phyloP scores from a whole-genome alignment of 2,797 vertebrate species.

The Amazonetta brasiliensis region DNA sequence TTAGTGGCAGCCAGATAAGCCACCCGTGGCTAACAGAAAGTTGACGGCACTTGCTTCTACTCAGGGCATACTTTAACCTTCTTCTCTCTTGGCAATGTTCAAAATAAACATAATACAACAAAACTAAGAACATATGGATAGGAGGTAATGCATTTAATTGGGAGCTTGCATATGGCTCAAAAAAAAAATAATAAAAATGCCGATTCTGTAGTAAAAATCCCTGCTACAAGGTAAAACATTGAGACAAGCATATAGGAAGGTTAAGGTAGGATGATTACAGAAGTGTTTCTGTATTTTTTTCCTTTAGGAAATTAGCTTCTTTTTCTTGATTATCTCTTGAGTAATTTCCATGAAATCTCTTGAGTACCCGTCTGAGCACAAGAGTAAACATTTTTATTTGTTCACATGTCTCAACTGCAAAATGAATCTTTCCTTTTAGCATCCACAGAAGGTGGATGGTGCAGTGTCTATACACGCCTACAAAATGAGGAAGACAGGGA shows the following conservation, averaged over 20 bases:
- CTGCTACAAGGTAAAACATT: slow-evolving; percentile 10
- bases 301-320: neutral
- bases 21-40: neutral
- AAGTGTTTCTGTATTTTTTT: neutral
- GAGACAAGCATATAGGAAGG: neutral
- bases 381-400: slow-evolving; percentile 31
- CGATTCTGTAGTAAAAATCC: slow-evolving; percentile 37
- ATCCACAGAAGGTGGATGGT: accelerated
- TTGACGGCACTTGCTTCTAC: neutral
- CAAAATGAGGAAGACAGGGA: neutral
- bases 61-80: neutral
- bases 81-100: neutral
- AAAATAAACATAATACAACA: slow-evolving; percentile 33
- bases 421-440: neutral
- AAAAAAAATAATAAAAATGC: slow-evolving; percentile 56
- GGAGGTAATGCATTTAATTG: slow-evolving; percentile 32
- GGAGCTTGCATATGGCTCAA: slow-evolving; percentile 26
- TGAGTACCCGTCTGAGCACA: neutral
- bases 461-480: neutral
- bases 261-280: neutral
- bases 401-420: neutral
- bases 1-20: neutral
- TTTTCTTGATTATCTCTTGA: neutral
- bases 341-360: neutral
- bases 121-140: slow-evolving; percentile 15